Percentiles rank a stretch among this genome's conserved stretches.
These are phyloP conservation scores for Alexandromys fortis DNA, from an alignment of 2,113 vertebrate species.

Conservation along the genomic window DNA sequence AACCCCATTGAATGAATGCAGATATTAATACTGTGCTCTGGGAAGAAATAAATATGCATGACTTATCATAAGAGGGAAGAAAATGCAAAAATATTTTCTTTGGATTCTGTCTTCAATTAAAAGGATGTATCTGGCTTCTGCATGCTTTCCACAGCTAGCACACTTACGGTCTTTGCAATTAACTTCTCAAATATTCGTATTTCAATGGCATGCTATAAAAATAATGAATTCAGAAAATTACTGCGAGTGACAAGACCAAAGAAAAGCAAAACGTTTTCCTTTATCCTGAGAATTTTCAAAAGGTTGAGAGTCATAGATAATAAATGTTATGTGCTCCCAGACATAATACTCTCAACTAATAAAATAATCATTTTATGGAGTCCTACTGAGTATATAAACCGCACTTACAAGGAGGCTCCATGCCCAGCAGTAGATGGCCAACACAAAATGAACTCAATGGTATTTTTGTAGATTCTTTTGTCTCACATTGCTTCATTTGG, in stretches of 20 bases:
- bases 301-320: conserved; percentile 54
- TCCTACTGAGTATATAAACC: background rate
- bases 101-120: conserved; percentile 57
- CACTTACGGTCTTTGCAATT: conserved; percentile 67
- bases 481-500: background rate
- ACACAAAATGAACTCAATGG: background rate
- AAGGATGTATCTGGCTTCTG: conserved; percentile 53
- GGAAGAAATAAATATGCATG: conserved; percentile 34
- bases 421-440: background rate
- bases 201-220: conserved; percentile 72
- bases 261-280: conserved; percentile 62
- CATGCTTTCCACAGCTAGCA: conserved; percentile 40
- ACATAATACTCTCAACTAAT: background rate
- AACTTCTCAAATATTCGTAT: conserved; percentile 73
- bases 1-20: background rate
- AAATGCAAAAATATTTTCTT: conserved; percentile 59
- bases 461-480: background rate
- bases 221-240: conserved; percentile 71
- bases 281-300: conserved; percentile 53
- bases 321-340: conserved; percentile 34
- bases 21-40: background rate
- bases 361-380: conserved; percentile 1
- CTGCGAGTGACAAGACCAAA: conserved; percentile 63
- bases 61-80: conserved; percentile 37
- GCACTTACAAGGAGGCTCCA: background rate